A percentile compares a stretch with the other conserved stretches of the same genome.
These are phyloP conservation scores for Trachelus troglodyta DNA, from an alignment of 2,888 invertebrate species.

Conservation along the genomic window DNA sequence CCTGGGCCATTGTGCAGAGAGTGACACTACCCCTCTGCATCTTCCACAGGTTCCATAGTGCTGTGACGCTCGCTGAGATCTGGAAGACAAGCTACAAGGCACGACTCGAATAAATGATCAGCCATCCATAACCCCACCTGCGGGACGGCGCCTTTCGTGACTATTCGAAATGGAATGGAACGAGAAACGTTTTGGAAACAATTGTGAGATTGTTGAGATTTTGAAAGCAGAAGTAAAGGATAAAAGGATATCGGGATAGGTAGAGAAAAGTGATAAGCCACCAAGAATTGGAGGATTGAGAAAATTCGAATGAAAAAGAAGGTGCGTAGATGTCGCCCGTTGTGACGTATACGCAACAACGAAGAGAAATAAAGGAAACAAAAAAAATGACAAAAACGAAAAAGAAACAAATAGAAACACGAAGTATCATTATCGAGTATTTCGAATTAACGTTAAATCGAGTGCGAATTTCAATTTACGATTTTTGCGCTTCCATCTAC, in stretches of 20 bases:
- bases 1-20: conserved; percentile 94
- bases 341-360: not conserved
- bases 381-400: not conserved
- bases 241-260: not conserved
- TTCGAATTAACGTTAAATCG: not conserved
- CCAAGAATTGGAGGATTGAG: not conserved
- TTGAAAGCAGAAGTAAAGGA: not conserved
- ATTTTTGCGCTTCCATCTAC: not conserved
- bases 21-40: conserved; percentile 94
- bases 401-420: not conserved
- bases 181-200: not conserved
- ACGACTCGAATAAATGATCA: conserved; percentile 79
- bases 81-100: conserved; percentile 97
- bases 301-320: not conserved
- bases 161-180: not conserved
- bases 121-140: not conserved
- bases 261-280: not conserved
- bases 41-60: conserved; percentile 96
- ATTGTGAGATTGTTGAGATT: not conserved
- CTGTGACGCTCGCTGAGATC: conserved; percentile 93
- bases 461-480: not conserved
- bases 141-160: not conserved
- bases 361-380: not conserved
- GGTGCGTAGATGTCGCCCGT: not conserved
- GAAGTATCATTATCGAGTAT: not conserved